A percentile compares a stretch with the other conserved stretches of the same genome.
Evolutionary conservation across 2,113 vertebrate species (phyloP).

Genomic region (Centropristis striata): DNA sequence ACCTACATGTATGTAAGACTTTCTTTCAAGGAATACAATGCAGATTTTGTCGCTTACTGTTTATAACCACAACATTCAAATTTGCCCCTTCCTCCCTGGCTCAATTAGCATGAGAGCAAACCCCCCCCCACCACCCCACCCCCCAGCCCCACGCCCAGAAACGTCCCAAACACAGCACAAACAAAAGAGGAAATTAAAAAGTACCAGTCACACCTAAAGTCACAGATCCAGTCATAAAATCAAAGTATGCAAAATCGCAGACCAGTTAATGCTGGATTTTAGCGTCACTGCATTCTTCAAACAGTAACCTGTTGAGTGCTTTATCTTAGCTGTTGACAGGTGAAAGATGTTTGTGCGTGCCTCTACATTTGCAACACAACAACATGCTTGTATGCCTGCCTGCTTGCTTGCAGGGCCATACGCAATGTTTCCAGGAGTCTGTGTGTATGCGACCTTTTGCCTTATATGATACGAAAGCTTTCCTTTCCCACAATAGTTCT

Average conservation of each 20-base stretch:
- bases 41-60: too few relatives aligned
- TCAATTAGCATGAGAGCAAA: too few relatives aligned
- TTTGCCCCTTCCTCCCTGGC: too few relatives aligned
- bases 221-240: background rate
- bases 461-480: slow-evolving; percentile 11
- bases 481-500: background rate
- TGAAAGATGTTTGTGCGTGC: slow-evolving; percentile 27
- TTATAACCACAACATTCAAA: too few relatives aligned
- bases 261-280: slow-evolving; percentile 2
- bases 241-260: background rate
- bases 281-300: slow-evolving; percentile 26
- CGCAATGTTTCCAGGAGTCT: background rate
- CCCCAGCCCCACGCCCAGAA: too few relatives aligned
- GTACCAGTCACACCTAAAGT: background rate
- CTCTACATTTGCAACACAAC: slow-evolving; percentile 9
- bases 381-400: too few relatives aligned
- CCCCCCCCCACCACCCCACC: too few relatives aligned
- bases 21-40: background rate
- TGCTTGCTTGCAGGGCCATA: background rate
- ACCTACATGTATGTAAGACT: background rate
- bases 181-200: too few relatives aligned
- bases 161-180: too few relatives aligned
- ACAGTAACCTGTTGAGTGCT: slow-evolving; percentile 39
- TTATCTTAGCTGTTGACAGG: slow-evolving; percentile 42
- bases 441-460: slow-evolving; percentile 4